Base-by-base conservation (phyloP, 2,797 vertebrate genomes). In the Ctenopoma multispine region DNA sequence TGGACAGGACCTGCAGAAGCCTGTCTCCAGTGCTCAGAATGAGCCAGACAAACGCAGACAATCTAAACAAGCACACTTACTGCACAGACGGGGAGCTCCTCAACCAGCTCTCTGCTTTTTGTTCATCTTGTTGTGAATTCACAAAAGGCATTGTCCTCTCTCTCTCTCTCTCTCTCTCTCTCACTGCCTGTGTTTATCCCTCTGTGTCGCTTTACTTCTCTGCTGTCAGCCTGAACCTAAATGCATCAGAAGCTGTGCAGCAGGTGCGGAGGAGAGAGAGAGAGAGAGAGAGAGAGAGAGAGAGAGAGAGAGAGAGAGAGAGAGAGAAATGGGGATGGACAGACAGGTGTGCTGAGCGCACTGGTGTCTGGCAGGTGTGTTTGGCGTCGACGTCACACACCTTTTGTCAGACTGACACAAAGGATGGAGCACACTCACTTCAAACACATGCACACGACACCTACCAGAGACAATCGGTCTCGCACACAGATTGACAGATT, bases 291-390 rank as follows among this genome's bases (percentile, higher is more conserved):
- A 41, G 4, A 27, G 9, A 24, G 34, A 7, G n/a, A n/a, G n/a
- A n/a, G n/a, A n/a, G n/a, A 29, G 29, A 31, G 29, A 31, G 29
- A 31, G 72, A 82, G 10, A 84, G 66, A 47, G 48, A 67, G 69
- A 41, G 4, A 29, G 12, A 31, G 10, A 10, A 38, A 13, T 5
- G 36, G 36, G 12, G 11, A 53, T 13, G 55, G 31, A 62, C 13
- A 44, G 65, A 63, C 63, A 53, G 65, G 80, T 73, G 72, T 63
- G 68, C 66, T 38, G 77, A 63, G 66, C 0, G 31, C 60, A 46
- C 24, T 5, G 1, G 48, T 9, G 47, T 59, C 68, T 72, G 61
- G 68, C 69, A 75, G 84, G 83, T 79, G 77, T 65, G 68, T 81
- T 60, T 75, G 63, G 59, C 64, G 68, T 51, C 20, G 12, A 69